phyloP scores from a whole-genome alignment of 2,888 invertebrate genomes.

The Anoncus sp. region DNA sequence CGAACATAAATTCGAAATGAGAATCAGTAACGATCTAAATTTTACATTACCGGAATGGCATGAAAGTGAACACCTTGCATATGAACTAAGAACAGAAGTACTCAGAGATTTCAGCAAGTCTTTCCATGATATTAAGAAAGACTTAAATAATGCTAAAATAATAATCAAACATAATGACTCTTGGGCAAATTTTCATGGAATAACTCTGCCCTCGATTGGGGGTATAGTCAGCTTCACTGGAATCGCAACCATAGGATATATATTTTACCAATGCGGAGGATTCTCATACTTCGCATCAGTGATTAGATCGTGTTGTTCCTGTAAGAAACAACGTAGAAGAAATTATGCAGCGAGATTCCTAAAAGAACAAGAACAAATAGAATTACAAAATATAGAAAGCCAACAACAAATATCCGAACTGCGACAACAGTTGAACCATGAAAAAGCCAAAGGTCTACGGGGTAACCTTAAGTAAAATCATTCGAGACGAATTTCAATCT shows the following conservation, averaged over 20 bases:
- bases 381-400: conserved; percentile 3
- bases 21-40: too few species aligned
- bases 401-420: conserved; percentile 13
- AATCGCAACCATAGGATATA: too few species aligned
- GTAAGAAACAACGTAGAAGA: conserved; percentile 9
- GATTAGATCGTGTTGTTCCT: conserved; percentile 8
- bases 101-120: too few species aligned
- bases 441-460: conserved; percentile 9
- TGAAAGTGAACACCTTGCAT: conserved; percentile 3
- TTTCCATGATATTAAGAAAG: too few species aligned
- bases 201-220: too few species aligned
- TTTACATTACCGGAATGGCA: conserved; percentile 25
- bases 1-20: too few species aligned
- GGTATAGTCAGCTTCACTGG: too few species aligned
- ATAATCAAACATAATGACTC: too few species aligned
- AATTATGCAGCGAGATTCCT: conserved; percentile 13
- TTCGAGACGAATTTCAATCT: conserved; percentile 13
- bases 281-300: conserved; percentile 11
- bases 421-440: conserved; percentile 11
- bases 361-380: conserved; percentile 7
- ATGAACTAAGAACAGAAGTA: conserved; percentile 10
- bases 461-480: conserved; percentile 11
- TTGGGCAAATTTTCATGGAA: too few species aligned
- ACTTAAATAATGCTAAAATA: too few species aligned
- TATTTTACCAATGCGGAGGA: conserved; percentile 13